These are phyloP conservation scores for Mustelus asterias DNA, from an alignment of 2,113 vertebrate species.

Conservation along the genomic window DNA sequence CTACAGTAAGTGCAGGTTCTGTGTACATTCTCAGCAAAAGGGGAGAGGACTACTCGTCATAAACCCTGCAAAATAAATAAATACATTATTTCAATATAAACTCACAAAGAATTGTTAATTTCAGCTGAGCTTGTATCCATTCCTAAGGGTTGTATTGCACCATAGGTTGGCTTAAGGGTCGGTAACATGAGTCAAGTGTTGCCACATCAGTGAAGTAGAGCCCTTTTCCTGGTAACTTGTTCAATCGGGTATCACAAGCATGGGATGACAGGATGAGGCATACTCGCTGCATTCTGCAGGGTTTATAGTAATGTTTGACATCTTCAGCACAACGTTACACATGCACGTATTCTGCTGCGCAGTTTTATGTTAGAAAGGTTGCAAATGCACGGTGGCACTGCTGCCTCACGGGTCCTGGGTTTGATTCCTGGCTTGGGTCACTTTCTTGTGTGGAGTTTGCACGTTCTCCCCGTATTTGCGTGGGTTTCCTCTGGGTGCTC, in stretches of 20 bases:
- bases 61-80: constrained; percentile 53
- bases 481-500: too few relatives aligned
- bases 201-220: too few relatives aligned
- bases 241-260: background rate
- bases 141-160: background rate
- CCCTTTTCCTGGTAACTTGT: background rate
- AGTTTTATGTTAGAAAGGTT: background rate
- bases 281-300: background rate
- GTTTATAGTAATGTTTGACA: background rate
- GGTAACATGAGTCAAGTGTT: background rate
- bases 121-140: background rate
- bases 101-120: background rate
- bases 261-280: background rate
- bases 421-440: too few relatives aligned
- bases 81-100: background rate
- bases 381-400: background rate
- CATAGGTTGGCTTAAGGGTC: background rate
- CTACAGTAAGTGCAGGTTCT: background rate
- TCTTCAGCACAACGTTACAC: background rate
- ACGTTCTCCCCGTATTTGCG: too few relatives aligned
- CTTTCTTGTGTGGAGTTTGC: too few relatives aligned
- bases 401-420: too few relatives aligned
- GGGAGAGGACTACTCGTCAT: constrained; percentile 54
- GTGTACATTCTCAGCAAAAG: background rate
- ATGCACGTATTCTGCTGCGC: background rate